Evolutionary conservation across 2,888 invertebrate species (phyloP), one percentile per base, ranked within the genome.

Genomic region (Cantharis rufa): DNA sequence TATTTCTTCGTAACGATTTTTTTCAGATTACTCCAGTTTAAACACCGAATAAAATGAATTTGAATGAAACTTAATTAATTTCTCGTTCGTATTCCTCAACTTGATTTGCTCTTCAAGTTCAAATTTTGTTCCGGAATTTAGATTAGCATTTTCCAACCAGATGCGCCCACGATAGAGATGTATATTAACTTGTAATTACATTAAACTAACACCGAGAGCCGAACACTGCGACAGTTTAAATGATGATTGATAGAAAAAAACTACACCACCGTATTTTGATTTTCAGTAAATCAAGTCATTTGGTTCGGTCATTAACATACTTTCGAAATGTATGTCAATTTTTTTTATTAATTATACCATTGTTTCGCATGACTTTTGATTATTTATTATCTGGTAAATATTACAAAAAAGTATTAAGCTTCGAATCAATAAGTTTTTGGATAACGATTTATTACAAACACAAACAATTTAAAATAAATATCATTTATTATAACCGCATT

Each of bases 141-240:
- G 85, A 86, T 86, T 86, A 84, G 83, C 83, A 84, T 85, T 85
- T 85, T 84, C 83, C 84, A 83, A 84, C 84, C 87, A 87, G 86
- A 86, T 87, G 87, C 84, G 86, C 82, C 86, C 85, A 83, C 83
- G 81, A 86, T 86, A 83, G 84, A 86, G 86, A 85, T 86, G 83
- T 84, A 83, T 82, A 86, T 86, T 86, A 86, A 85, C 85, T 86
- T 86, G 85, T 87, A 87, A 87, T 88, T 87, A 86, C 85, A 84
- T 87, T 86, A 86, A 86, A 87, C 87, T 86, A 87, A 86, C 86
- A 85, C 84, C 82, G 83, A 82, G 81, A 66, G 64, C 64, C 83
- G 82, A 84, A 84, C 84, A 84, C 84, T 82, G 84, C 84, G 86
- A 86, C 86, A 85, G 84, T 85, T 84, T 85, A 86, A 87, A 87